phyloP scores from a whole-genome alignment of 2,113 vertebrate species.

The Grallaria varia region DNA sequence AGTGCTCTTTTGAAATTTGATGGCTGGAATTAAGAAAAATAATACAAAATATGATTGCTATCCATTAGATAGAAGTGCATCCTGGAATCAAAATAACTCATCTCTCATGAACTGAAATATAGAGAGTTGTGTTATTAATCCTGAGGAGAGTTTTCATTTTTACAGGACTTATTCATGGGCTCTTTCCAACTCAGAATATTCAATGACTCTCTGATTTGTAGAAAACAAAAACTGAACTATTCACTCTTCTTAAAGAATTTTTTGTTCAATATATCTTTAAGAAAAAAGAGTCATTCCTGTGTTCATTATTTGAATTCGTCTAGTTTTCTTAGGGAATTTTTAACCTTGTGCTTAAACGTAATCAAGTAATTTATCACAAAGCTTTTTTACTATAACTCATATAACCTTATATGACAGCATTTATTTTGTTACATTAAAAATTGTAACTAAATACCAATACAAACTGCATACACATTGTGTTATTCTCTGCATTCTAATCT shows the following conservation, averaged over 20 bases:
- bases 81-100: background rate
- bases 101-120: background rate
- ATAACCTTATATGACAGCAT: background rate
- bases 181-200: background rate
- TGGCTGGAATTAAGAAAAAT: background rate
- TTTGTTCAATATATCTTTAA: background rate
- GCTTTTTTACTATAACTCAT: background rate
- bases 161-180: background rate
- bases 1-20: background rate
- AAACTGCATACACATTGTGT: background rate
- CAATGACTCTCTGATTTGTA: background rate
- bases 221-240: background rate
- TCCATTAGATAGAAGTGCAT: background rate
- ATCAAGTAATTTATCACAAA: background rate
- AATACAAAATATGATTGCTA: background rate
- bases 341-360: background rate
- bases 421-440: background rate
- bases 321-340: background rate
- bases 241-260: background rate
- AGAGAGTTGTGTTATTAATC: background rate
- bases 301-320: background rate
- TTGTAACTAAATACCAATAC: background rate
- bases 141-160: background rate
- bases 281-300: background rate
- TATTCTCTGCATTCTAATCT: background rate